These are phyloP conservation scores for Nothobranchius kuhntae DNA, from an alignment of 2,113 vertebrate species.

Conservation along the genomic window DNA sequence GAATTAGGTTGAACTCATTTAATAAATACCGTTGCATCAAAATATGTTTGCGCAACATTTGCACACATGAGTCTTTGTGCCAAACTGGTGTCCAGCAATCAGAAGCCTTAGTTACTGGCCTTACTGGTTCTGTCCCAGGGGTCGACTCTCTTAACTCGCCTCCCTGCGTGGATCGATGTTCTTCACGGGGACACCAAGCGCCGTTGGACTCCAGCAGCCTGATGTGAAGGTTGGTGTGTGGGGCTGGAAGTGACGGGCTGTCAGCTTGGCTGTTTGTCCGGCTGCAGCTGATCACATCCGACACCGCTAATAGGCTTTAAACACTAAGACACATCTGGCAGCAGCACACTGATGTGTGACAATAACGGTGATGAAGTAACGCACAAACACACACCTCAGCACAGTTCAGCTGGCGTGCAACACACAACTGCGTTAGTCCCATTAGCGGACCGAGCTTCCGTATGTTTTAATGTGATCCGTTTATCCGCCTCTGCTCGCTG, in stretches of 20 bases:
- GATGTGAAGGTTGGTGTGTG: background rate
- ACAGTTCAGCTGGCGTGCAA: constrained; percentile 20
- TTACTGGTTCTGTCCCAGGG: background rate
- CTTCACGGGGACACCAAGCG: background rate
- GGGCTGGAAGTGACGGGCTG: constrained; percentile 18
- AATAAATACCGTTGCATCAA: too few species aligned
- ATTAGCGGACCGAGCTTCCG: constrained; percentile 22
- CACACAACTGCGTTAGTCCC: constrained; percentile 9
- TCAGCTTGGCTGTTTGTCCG: constrained; percentile 42
- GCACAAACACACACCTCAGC: constrained; percentile 11
- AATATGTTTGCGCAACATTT: too few species aligned
- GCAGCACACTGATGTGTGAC: constrained; percentile 26
- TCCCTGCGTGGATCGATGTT: background rate
- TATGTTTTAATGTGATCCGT: constrained; percentile 20
- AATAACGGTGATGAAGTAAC: constrained; percentile 30
- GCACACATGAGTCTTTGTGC: too few species aligned
- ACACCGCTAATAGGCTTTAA: constrained; percentile 62
- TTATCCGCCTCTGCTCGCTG: background rate
- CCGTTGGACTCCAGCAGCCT: background rate
- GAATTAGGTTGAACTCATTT: too few species aligned
- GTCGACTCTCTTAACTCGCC: background rate
- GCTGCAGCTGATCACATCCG: constrained; percentile 44
- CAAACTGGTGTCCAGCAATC: too few species aligned
- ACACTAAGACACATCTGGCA: constrained; percentile 59
- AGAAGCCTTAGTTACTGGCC: too few species aligned